phyloP scores from a whole-genome alignment of 2,797 vertebrate species.

The Anabas testudineus region DNA sequence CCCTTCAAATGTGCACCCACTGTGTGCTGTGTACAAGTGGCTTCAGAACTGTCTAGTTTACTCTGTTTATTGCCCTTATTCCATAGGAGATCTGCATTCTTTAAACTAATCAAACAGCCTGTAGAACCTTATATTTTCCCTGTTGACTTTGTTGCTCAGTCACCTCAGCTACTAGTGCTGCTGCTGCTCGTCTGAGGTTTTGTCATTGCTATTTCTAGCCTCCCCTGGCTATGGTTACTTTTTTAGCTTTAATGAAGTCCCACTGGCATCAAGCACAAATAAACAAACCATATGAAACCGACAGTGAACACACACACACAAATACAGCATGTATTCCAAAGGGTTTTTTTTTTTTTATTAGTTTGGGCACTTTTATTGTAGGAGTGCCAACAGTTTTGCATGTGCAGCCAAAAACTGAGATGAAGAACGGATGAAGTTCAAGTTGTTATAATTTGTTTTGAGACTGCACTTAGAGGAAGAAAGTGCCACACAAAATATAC shows the following conservation, averaged over 20 bases:
- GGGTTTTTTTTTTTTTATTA: not conserved
- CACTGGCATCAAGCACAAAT: conserved; percentile 64
- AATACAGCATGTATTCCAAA: conserved; percentile 1
- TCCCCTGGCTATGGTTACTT: conserved; percentile 66
- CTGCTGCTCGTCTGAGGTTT: conserved; percentile 42
- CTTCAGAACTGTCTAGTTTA: conserved; percentile 12
- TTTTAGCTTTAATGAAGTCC: conserved; percentile 79
- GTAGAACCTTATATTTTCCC: conserved; percentile 18
- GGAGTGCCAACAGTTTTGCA: conserved; percentile 16
- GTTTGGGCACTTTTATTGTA: conserved; percentile 2
- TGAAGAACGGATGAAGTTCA: conserved; percentile 20
- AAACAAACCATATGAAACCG: conserved; percentile 42
- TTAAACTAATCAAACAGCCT: conserved; percentile 40
- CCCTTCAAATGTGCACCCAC: not conserved
- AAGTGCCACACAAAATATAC: too few relatives aligned
- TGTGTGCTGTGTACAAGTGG: not conserved
- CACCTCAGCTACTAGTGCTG: conserved; percentile 42
- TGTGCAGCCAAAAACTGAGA: not conserved
- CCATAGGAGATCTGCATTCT: conserved; percentile 25
- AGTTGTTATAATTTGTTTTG: conserved; percentile 4
- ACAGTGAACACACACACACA: conserved; percentile 26
- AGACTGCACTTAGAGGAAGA: not conserved
- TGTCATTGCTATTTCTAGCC: conserved; percentile 70
- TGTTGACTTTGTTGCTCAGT: conserved; percentile 46
- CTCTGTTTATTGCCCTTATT: conserved; percentile 16